Evolutionary conservation across 2,113 vertebrate genomes (phyloP).

Genomic region (pig (Sus scrofa)): DNA sequence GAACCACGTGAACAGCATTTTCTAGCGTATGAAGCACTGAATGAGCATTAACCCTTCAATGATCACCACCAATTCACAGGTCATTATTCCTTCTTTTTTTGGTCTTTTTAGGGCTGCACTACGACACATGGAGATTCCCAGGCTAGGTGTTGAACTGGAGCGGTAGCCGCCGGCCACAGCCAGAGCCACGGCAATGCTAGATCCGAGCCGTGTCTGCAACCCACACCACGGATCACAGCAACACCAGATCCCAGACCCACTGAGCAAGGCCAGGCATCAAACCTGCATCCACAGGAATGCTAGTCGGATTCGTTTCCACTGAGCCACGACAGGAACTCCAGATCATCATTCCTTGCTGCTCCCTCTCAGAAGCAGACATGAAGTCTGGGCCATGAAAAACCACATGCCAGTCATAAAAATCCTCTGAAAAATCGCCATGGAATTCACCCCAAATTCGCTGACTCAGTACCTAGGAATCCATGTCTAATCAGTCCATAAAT

Average conservation of each 20-base stretch:
- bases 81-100: neutral
- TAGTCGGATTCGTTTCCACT: too few species aligned
- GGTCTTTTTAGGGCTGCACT: too few species aligned
- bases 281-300: too few species aligned
- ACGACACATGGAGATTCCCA: too few species aligned
- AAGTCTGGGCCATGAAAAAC: neutral
- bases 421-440: neutral
- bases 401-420: neutral
- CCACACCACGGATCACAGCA: too few species aligned
- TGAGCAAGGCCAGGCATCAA: too few species aligned
- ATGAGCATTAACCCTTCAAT: neutral
- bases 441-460: neutral
- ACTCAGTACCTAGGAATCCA: neutral
- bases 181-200: too few species aligned
- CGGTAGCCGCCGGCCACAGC: too few species aligned
- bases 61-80: neutral
- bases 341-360: neutral
- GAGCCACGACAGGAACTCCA: too few species aligned
- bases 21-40: rapidly evolving
- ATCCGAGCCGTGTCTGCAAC: too few species aligned
- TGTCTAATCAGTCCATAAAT: neutral
- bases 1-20: neutral
- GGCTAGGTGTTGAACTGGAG: too few species aligned
- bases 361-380: neutral
- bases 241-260: too few species aligned